phyloP scores from a whole-genome alignment of 2,113 vertebrate genomes.

The Apodemus sylvaticus region DNA sequence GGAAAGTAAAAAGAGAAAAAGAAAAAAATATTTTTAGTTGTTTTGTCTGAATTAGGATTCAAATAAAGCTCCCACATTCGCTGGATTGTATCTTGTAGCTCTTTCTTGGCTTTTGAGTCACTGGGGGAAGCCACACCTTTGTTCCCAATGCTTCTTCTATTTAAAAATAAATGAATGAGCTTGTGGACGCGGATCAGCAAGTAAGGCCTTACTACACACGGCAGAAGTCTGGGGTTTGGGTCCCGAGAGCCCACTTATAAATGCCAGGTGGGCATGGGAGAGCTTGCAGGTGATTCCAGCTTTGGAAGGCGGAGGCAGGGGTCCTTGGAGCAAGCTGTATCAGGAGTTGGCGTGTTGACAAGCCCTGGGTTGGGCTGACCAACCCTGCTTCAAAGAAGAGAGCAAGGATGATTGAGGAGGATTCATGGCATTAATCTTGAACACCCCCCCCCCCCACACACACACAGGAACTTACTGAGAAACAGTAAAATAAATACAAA shows the following conservation, averaged over 20 bases:
- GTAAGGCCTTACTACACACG: neutral
- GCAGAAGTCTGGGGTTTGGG: neutral
- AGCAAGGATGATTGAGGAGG: too few relatives aligned
- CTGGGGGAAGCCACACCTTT: neutral
- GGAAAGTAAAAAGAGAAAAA: neutral
- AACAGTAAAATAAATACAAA: neutral
- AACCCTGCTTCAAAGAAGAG: neutral
- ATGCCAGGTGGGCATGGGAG: neutral
- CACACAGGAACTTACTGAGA: neutral
- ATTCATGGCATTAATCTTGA: too few relatives aligned
- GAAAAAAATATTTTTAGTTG: neutral
- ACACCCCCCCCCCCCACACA: too few relatives aligned
- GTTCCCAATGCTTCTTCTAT: neutral
- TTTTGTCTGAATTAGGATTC: neutral
- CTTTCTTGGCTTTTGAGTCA: neutral
- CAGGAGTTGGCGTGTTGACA: too few relatives aligned
- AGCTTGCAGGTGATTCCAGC: neutral
- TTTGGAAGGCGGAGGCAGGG: neutral
- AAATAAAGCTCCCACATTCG: neutral
- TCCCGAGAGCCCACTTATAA: neutral
- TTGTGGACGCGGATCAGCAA: too few relatives aligned
- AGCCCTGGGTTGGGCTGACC: neutral
- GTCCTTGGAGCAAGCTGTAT: neutral
- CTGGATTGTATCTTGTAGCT: neutral
- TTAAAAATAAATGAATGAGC: neutral